A percentile compares a stretch with the other conserved stretches of the same genome.
Evolutionary conservation across 2,888 invertebrate genomes (phyloP).

Genomic region (Xanthorhoe designata): DNA sequence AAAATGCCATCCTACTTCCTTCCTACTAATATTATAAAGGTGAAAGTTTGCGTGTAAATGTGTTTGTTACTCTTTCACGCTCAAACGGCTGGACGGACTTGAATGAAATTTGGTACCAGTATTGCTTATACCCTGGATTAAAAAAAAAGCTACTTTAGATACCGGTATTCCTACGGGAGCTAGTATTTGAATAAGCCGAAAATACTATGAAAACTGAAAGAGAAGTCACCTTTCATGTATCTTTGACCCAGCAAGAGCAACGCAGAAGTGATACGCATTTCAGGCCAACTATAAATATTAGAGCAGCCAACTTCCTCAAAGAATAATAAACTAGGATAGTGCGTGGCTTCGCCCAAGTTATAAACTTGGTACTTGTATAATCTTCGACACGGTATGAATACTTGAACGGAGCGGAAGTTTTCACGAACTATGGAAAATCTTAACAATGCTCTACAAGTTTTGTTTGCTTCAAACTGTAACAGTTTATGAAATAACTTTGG

Average conservation of each 20-base stretch:
- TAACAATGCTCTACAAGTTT: conserved; percentile 41
- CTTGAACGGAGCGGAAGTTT: conserved; percentile 39
- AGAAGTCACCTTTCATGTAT: neutral
- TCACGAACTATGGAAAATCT: conserved; percentile 42
- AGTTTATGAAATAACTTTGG: conserved; percentile 37
- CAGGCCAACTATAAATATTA: conserved; percentile 31
- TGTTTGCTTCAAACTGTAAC: conserved; percentile 35
- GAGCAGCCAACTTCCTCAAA: conserved; percentile 24
- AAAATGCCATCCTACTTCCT: too few species aligned
- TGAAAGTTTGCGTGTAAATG: too few species aligned
- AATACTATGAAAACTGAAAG: neutral
- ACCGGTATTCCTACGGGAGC: too few species aligned
- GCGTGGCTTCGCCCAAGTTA: conserved; percentile 38
- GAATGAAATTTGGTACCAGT: too few species aligned
- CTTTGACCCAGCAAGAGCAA: neutral
- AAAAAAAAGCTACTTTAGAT: too few species aligned
- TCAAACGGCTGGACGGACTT: too few species aligned
- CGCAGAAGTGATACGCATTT: conserved; percentile 1
- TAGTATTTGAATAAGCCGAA: neutral
- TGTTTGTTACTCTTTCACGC: too few species aligned
- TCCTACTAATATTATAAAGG: too few species aligned
- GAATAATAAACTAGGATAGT: conserved; percentile 40
- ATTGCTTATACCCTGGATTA: too few species aligned
- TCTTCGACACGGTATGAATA: conserved; percentile 45
- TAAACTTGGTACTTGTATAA: conserved; percentile 39